Evolutionary conservation across 1,140 invertebrate genomes (phyloP), one percentile per base, ranked within the genome.

Genomic region (Penaeus vannamei): DNA sequence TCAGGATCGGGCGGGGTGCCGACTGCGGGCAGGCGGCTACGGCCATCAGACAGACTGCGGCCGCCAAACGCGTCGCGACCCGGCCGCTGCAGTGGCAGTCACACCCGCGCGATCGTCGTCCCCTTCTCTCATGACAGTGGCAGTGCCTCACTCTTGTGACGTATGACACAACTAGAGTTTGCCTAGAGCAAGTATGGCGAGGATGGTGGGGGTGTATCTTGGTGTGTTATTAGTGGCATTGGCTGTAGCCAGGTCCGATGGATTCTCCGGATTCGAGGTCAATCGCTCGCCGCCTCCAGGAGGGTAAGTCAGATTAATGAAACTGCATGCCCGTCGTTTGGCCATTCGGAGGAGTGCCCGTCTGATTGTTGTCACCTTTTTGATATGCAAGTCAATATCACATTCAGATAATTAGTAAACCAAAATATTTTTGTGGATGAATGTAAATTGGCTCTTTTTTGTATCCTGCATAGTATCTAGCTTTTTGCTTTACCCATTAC

Each of bases 241-340:
- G 86, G 62, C 61, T 64, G 36, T 87, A 42, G 79, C 86, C n/a
- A 81, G 69, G 79, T 60, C 79, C n/a, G 79, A 87, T 80, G 86
- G 86, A 82, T 87, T 69, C 86, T 82, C 86, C 61, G 86, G 86
- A 59, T 87, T 81, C 46, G 79, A 87, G 22, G 36, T 81, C 77
- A 81, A 66, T n/a, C 86, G 86, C 42, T 46, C 29, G 22, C 26
- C 86, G 61, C 86, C 86, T 81, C 77, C 86, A 12, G 86, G 86
- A 69, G 86, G 86, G 86, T 87, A 53, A 87, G 86, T 86, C 2
- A 14, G 12, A 17, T 53, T 17, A 17, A 17, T 53, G 53, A 17
- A 53, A 53, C 10, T 10, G 53, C 53, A 53, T 53, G 53, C 17
- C 53, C 2, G 53, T 12, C 12, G 8, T 53, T 53, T 53, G 8